Percentiles rank a stretch among this genome's conserved stretches.
Evolutionary conservation across 2,113 vertebrate species (phyloP).

Genomic region (Rhinogobius similis): DNA sequence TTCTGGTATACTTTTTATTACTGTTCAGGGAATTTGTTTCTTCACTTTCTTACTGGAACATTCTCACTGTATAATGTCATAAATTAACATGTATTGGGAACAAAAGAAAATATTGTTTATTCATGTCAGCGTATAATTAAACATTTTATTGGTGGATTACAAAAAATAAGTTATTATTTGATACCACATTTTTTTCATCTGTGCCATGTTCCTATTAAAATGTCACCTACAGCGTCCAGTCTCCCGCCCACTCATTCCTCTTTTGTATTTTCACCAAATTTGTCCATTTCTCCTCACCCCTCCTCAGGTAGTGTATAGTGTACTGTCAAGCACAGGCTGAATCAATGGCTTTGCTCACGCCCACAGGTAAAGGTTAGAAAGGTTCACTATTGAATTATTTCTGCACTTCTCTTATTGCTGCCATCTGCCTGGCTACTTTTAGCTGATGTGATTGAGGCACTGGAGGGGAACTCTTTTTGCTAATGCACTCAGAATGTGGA

Average conservation of each 20-base stretch:
- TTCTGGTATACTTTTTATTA: too few species aligned
- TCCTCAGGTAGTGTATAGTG: conserved; percentile 72
- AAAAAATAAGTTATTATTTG: neutral
- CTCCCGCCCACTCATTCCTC: conserved; percentile 59
- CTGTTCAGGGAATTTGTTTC: too few species aligned
- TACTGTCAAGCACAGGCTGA: conserved; percentile 70
- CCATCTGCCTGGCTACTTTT: conserved; percentile 76
- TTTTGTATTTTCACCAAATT: conserved; percentile 58
- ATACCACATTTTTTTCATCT: conserved; percentile 17
- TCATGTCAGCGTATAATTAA: too few species aligned
- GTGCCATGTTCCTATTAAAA: conserved; percentile 34
- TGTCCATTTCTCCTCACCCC: conserved; percentile 64
- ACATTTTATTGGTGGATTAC: neutral
- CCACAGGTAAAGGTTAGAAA: conserved; percentile 81
- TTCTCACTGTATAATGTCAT: too few species aligned
- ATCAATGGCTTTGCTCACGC: conserved; percentile 76
- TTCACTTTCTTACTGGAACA: too few species aligned
- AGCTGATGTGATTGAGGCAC: conserved; percentile 70
- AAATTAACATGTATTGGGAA: too few species aligned
- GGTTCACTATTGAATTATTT: conserved; percentile 81
- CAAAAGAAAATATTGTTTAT: too few species aligned
- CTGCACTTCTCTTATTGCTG: conserved; percentile 74
- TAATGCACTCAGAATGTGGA: conserved; percentile 62
- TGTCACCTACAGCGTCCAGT: conserved; percentile 42
- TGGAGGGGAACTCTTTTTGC: conserved; percentile 65